These are phyloP conservation scores for Dendroctonus ponderosae DNA, from an alignment of 1,140 invertebrate genomes.

Conservation along the genomic window DNA sequence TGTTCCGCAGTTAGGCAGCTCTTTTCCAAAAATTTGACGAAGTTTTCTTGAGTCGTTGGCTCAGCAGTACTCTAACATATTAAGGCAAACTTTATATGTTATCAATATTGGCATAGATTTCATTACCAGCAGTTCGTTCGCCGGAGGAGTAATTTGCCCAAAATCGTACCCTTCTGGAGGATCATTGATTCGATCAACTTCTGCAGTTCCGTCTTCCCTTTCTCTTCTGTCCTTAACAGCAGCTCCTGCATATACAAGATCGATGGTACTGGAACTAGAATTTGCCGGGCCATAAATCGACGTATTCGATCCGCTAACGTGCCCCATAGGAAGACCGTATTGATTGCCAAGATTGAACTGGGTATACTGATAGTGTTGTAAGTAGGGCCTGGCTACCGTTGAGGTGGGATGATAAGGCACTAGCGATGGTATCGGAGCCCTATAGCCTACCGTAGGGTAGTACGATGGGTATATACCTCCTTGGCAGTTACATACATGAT, in stretches of 20 bases:
- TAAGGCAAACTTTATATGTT: neutral
- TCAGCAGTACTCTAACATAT: conserved; percentile 34
- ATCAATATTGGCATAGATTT: conserved; percentile 20
- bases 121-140: conserved; percentile 37
- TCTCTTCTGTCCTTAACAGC: conserved; percentile 32
- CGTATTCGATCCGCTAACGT: conserved; percentile 19
- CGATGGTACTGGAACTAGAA: conserved; percentile 22
- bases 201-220: conserved; percentile 33
- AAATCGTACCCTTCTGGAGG: conserved; percentile 36
- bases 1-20: conserved; percentile 58
- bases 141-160: conserved; percentile 37
- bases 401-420: conserved; percentile 36
- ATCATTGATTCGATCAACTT: conserved; percentile 26
- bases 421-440: conserved; percentile 32
- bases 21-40: conserved; percentile 45
- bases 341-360: conserved; percentile 45
- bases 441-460: conserved; percentile 35
- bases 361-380: conserved; percentile 49
- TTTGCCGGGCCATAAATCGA: conserved; percentile 23
- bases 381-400: conserved; percentile 42
- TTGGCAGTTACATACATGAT: conserved; percentile 45
- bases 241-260: conserved; percentile 35
- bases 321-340: conserved; percentile 41
- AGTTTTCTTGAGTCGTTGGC: conserved; percentile 42
- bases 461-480: conserved; percentile 36